Conservation (phyloP, 2,113 vertebrate genomes). For the Zosterops japonicus region DNA sequence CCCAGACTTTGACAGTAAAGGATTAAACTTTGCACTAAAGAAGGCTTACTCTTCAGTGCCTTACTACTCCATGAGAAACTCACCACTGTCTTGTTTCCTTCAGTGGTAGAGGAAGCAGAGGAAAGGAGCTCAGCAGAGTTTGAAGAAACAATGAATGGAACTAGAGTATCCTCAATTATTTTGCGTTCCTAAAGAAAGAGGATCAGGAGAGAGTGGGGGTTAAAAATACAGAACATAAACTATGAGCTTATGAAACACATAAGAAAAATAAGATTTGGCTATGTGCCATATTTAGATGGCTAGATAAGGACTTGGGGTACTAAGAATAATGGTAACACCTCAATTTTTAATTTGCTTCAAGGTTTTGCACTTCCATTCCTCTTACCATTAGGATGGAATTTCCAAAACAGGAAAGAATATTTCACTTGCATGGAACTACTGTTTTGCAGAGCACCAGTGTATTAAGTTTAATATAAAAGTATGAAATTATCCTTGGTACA, state of each 20-base stretch:
- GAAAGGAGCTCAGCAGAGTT: constrained; percentile 76
- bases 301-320: neutral
- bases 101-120: constrained; percentile 65
- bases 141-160: constrained; percentile 85
- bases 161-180: constrained; percentile 92
- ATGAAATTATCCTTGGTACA: neutral
- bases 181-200: constrained; percentile 81
- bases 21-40: neutral
- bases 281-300: neutral
- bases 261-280: neutral
- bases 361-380: neutral
- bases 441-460: neutral
- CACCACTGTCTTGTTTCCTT: constrained; percentile 68
- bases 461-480: neutral
- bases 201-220: neutral
- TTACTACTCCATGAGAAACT: neutral
- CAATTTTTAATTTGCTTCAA: neutral
- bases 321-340: neutral
- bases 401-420: neutral
- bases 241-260: neutral
- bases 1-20: neutral
- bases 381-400: neutral
- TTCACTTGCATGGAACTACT: neutral
- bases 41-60: neutral
- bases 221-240: neutral